phyloP scores from a whole-genome alignment of 2,797 vertebrate genomes.

The Denticeps clupeoides region DNA sequence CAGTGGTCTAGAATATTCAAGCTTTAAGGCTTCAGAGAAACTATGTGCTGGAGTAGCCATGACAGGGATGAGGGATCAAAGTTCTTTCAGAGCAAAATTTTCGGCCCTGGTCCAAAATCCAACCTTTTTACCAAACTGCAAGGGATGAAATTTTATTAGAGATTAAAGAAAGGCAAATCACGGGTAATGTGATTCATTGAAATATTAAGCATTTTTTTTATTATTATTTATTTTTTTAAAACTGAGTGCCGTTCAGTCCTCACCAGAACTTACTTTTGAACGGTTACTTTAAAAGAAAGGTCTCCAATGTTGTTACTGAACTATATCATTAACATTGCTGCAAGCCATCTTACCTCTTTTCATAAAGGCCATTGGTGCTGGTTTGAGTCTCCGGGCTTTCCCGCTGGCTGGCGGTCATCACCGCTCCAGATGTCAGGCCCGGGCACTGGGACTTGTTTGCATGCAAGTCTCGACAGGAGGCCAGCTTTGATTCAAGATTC shows the following conservation, averaged over 20 bases:
- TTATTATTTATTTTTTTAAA: too few species aligned
- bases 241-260: too few species aligned
- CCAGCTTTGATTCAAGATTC: conserved; percentile 95
- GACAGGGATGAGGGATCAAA: not conserved
- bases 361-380: conserved; percentile 54
- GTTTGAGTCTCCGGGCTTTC: conserved; percentile 59
- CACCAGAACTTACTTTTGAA: too few species aligned
- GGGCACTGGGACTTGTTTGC: conserved; percentile 71
- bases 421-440: conserved; percentile 37
- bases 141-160: conserved; percentile 32
- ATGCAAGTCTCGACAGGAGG: conserved; percentile 82
- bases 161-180: too few species aligned
- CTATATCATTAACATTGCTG: too few species aligned
- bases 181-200: too few species aligned
- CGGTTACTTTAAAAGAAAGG: too few species aligned
- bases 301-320: too few species aligned
- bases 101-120: conserved; percentile 82
- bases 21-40: too few species aligned
- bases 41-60: conserved; percentile 5
- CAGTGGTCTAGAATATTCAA: too few species aligned
- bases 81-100: conserved; percentile 78
- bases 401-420: conserved; percentile 51
- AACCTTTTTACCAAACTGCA: conserved; percentile 79
- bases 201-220: too few species aligned
- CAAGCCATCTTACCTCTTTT: conserved; percentile 67